Percentiles rank a stretch among this genome's conserved stretches.
Conservation (phyloP, 2,797 vertebrate genomes). For the Periparus ater region DNA sequence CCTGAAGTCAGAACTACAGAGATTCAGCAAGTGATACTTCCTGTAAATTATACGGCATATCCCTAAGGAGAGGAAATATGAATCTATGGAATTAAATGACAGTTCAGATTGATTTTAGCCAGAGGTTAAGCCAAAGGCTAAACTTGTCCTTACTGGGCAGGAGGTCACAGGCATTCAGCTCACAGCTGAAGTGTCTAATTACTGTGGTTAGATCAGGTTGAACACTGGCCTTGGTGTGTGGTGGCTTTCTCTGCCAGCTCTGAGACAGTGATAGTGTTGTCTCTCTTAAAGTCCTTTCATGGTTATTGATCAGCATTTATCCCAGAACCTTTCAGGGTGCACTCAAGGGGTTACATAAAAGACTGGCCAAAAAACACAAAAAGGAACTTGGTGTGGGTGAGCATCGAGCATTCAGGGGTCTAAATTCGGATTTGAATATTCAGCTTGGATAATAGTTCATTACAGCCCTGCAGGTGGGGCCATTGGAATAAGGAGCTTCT, state of each 20-base stretch:
- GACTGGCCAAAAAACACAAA: background rate
- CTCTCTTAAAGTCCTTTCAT: background rate
- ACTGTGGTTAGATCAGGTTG: background rate
- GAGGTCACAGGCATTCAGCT: background rate
- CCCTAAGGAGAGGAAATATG: background rate
- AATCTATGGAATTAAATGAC: background rate
- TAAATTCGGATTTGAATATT: background rate
- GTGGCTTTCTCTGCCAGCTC: background rate
- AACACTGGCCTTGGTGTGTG: background rate
- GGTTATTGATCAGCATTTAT: background rate
- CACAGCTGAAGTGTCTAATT: background rate
- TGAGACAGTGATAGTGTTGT: background rate
- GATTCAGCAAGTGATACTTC: background rate
- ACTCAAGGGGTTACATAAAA: background rate
- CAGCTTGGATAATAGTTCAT: background rate
- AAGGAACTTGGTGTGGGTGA: background rate
- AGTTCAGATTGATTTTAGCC: background rate
- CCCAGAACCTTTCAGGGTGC: background rate
- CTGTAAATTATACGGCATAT: background rate
- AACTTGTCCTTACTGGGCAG: background rate
- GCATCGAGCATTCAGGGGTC: background rate
- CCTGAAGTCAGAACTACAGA: background rate
- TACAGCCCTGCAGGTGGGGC: background rate
- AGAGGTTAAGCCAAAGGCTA: constrained; percentile 31
- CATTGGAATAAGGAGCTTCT: background rate